A percentile compares a stretch with the other conserved stretches of the same genome.
Conservation (phyloP, 2,888 invertebrate genomes). For the Bugula neritina region DNA sequence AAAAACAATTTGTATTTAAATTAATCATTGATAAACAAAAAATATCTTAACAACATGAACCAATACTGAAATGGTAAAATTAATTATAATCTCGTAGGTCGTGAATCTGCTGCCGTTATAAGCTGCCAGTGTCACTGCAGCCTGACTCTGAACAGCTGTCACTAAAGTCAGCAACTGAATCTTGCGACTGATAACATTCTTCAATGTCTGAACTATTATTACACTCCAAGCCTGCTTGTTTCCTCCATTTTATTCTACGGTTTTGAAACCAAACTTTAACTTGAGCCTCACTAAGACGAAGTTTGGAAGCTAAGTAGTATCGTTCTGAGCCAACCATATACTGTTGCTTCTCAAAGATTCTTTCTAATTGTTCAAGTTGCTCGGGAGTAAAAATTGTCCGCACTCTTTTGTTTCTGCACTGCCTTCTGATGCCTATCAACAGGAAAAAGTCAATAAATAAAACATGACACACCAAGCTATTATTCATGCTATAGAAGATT, state of each 20-base stretch:
- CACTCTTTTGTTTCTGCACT: constrained; percentile 75
- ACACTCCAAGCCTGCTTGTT: constrained; percentile 61
- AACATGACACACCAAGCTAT: not conserved
- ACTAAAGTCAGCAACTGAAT: constrained; percentile 1
- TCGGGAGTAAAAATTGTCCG: constrained; percentile 94
- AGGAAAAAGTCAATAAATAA: constrained; percentile 18
- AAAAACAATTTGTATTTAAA: not conserved
- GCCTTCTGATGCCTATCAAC: constrained; percentile 25
- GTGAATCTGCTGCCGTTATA: not conserved
- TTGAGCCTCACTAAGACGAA: constrained; percentile 82
- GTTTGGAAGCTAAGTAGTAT: constrained; percentile 79
- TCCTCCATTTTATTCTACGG: constrained; percentile 84
- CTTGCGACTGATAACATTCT: not conserved
- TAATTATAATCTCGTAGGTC: not conserved
- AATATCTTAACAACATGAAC: not conserved
- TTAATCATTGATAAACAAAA: not conserved
- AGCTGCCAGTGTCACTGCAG: constrained; percentile 25
- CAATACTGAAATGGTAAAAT: not conserved
- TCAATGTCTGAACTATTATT: constrained; percentile 10
- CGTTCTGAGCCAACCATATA: constrained; percentile 95
- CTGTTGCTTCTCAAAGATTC: constrained; percentile 90
- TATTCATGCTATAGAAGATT: not conserved
- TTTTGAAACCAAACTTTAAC: constrained; percentile 59
- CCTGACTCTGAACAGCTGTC: constrained; percentile 23
- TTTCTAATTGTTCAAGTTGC: constrained; percentile 84